These are phyloP conservation scores for Drosophila virilis DNA, from an alignment of 1,140 invertebrate genomes.

Conservation along the genomic window DNA sequence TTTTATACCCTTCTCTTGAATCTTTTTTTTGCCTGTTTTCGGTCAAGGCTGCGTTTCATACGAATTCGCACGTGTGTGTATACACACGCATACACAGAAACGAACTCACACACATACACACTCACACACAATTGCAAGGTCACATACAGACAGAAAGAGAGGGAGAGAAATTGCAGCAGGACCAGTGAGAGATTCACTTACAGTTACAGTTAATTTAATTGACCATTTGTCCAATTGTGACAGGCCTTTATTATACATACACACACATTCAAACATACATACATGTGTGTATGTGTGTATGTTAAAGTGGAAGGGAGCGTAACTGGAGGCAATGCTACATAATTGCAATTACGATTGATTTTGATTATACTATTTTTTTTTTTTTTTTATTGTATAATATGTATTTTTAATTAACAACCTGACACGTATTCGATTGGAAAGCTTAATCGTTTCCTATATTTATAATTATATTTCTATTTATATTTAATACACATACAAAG, in stretches of 20 bases:
- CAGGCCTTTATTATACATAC: slow-evolving; percentile 11
- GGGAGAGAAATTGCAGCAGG: not conserved
- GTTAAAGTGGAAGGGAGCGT: slow-evolving; percentile 14
- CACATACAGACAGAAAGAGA: not conserved
- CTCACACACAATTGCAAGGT: slow-evolving; percentile 17
- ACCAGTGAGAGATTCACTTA: slow-evolving; percentile 15
- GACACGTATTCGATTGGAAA: slow-evolving; percentile 20
- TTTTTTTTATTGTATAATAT: not conserved
- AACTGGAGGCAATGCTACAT: slow-evolving; percentile 9
- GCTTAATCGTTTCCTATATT: slow-evolving; percentile 26
- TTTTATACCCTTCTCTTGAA: not conserved
- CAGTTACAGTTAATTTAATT: slow-evolving; percentile 40
- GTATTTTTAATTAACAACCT: slow-evolving; percentile 8
- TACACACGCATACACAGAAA: slow-evolving; percentile 5
- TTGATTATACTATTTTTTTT: not conserved
- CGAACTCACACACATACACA: slow-evolving; percentile 18
- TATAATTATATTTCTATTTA: slow-evolving; percentile 14
- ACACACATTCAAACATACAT: not conserved
- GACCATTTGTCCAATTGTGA: slow-evolving; percentile 43
- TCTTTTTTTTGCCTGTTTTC: slow-evolving; percentile 16
- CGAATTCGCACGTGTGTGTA: slow-evolving; percentile 19
- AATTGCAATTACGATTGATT: slow-evolving; percentile 10
- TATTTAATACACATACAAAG: slow-evolving; percentile 30
- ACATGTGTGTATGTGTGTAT: not conserved
- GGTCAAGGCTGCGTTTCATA: slow-evolving; percentile 35